Conservation (phyloP, 2,888 invertebrate genomes). For the Lochmaea crataegi region DNA sequence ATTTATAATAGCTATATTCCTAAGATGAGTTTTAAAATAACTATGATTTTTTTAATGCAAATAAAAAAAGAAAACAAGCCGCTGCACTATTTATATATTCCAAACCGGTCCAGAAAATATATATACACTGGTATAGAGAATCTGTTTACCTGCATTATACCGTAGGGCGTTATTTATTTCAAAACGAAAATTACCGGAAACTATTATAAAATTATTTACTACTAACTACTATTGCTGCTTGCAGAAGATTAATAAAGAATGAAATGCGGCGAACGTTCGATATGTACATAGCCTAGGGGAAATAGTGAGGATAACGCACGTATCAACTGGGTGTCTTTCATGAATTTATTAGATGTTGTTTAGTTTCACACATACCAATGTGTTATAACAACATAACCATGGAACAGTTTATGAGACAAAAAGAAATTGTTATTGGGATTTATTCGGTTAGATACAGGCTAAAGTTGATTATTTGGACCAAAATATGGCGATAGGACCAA, state of each 20-base stretch:
- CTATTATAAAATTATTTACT: constrained; percentile 38
- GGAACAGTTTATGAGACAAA: not conserved
- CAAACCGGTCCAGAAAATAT: constrained; percentile 30
- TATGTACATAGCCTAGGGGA: constrained; percentile 27
- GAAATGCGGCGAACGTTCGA: constrained; percentile 26
- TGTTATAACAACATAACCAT: not conserved
- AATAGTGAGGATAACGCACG: not conserved
- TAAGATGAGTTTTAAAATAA: not conserved
- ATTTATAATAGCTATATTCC: not conserved
- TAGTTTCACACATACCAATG: constrained; percentile 10
- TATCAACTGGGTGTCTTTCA: constrained; percentile 11
- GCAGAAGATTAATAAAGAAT: constrained; percentile 33
- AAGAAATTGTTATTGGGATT: not conserved
- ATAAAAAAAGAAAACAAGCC: constrained; percentile 4
- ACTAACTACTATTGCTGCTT: constrained; percentile 34
- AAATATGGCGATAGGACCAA: no score
- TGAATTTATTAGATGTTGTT: constrained; percentile 13
- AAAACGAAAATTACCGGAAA: constrained; percentile 38
- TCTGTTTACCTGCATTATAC: constrained; percentile 40
- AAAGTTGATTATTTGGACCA: no score
- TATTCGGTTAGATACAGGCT: not conserved
- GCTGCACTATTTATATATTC: not conserved
- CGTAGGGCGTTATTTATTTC: constrained; percentile 34
- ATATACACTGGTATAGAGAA: constrained; percentile 11
- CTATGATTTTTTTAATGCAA: not conserved